These are phyloP conservation scores for Myodes glareolus DNA, from an alignment of 2,113 vertebrate genomes.

Conservation along the genomic window DNA sequence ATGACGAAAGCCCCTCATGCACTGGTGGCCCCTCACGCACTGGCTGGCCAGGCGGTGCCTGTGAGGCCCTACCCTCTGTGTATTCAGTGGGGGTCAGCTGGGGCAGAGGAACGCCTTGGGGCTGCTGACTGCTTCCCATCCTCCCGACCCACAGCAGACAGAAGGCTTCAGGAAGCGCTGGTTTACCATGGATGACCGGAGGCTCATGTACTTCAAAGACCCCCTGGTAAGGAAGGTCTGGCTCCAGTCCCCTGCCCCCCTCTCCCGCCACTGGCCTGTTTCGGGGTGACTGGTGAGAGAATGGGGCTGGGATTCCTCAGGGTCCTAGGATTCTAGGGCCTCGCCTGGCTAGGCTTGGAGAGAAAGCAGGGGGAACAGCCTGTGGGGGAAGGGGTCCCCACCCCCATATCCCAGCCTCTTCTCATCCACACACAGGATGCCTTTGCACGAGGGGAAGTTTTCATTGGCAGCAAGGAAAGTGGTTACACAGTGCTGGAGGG, in stretches of 20 bases:
- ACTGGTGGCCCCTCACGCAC: too few species aligned
- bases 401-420: neutral
- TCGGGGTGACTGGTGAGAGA: neutral
- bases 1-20: too few species aligned
- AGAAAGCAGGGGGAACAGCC: neutral
- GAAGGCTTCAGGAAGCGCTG: conserved; percentile 98
- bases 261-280: neutral
- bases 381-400: too few species aligned
- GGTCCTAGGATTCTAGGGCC: neutral
- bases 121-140: neutral
- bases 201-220: conserved; percentile 99
- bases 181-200: conserved; percentile 97
- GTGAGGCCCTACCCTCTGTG: neutral
- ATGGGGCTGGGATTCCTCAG: too few species aligned
- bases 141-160: conserved; percentile 89
- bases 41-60: neutral
- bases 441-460: conserved; percentile 96
- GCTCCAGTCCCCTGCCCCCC: too few species aligned
- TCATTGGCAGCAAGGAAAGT: conserved; percentile 97
- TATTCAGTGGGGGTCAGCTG: neutral
- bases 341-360: too few species aligned
- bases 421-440: conserved; percentile 91
- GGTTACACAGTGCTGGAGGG: conserved; percentile 94
- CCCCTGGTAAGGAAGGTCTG: conserved; percentile 91
- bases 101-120: fast-evolving